These are phyloP conservation scores for Orthosia gracilis DNA, from an alignment of 2,888 invertebrate genomes.

Conservation along the genomic window DNA sequence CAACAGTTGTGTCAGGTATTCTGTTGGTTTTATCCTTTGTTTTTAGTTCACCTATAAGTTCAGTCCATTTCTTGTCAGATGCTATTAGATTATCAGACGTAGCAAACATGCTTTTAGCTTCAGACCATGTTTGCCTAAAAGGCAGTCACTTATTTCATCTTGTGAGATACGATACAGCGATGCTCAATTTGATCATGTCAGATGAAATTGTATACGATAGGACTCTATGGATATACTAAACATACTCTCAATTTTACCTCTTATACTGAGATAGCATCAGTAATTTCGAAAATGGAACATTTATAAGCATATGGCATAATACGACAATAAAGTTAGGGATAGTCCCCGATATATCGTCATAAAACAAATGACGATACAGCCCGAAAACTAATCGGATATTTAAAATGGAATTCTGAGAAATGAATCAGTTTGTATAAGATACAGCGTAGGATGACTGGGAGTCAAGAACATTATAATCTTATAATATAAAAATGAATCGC, in stretches of 20 bases:
- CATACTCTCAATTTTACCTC: background rate
- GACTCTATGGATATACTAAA: conserved; percentile 7
- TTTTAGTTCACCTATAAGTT: background rate
- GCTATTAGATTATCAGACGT: no score
- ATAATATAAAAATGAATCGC: no score
- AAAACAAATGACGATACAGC: conserved; percentile 22
- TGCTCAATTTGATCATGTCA: background rate
- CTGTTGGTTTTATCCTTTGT: background rate
- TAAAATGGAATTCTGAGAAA: conserved; percentile 11
- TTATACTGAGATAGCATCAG: conserved; percentile 9
- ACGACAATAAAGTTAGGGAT: background rate
- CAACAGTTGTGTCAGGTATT: background rate
- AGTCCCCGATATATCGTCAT: background rate
- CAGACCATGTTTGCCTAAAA: background rate
- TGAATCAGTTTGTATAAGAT: conserved; percentile 40
- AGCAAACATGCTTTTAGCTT: background rate
- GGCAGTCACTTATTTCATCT: no score
- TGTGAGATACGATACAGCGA: background rate
- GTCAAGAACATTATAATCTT: conserved; percentile 27
- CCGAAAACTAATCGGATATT: conserved; percentile 24
- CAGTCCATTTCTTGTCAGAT: no score
- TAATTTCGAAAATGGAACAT: conserved; percentile 30
- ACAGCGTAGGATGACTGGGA: conserved; percentile 51
- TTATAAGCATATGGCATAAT: conserved; percentile 6
- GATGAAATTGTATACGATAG: background rate